phyloP scores from a whole-genome alignment of 2,113 vertebrate species.

The Hippolais icterina region DNA sequence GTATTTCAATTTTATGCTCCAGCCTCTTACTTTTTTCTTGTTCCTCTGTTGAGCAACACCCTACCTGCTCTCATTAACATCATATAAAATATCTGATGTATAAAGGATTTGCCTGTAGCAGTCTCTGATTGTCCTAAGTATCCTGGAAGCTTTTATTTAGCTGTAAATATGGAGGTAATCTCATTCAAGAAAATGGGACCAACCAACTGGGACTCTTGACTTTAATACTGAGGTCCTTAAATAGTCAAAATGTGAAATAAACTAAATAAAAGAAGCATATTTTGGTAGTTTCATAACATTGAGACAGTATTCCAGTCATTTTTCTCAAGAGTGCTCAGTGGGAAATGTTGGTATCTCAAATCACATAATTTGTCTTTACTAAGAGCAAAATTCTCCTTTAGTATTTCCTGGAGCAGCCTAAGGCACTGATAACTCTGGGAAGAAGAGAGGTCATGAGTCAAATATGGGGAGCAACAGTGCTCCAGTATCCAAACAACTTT shows the following conservation, averaged over 20 bases:
- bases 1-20: neutral
- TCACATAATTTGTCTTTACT: constrained; percentile 20
- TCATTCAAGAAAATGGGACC: neutral
- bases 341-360: constrained; percentile 18
- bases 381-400: constrained; percentile 5
- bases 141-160: neutral
- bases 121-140: neutral
- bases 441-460: constrained; percentile 19
- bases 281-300: constrained; percentile 13
- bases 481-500: neutral
- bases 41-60: neutral
- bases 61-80: neutral
- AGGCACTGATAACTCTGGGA: constrained; percentile 14
- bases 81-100: neutral
- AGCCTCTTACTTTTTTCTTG: neutral
- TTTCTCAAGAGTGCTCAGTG: constrained; percentile 51
- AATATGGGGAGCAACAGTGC: neutral
- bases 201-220: neutral
- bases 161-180: neutral
- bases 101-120: neutral
- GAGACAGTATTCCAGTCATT: constrained; percentile 48
- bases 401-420: constrained; percentile 26
- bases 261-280: constrained; percentile 1
- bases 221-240: constrained; percentile 13
- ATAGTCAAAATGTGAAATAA: constrained; percentile 15